phyloP scores from a whole-genome alignment of 2,888 invertebrate genomes.

The Fabriciana adippe region DNA sequence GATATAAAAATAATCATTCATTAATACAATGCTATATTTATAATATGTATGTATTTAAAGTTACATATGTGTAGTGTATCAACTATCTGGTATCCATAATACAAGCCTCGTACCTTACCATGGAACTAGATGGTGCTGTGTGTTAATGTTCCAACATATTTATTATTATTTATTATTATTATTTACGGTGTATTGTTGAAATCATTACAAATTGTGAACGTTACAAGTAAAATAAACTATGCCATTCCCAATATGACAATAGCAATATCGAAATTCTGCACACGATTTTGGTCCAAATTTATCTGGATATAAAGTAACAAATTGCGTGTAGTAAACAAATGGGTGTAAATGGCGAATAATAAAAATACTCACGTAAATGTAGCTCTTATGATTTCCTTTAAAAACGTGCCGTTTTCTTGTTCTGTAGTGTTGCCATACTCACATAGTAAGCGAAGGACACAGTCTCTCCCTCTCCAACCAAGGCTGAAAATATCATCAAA shows the following conservation, averaged over 20 bases:
- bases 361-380: constrained; percentile 84
- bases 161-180: too few species aligned
- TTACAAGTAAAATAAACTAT: constrained; percentile 1
- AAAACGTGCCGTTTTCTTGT: constrained; percentile 81
- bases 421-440: constrained; percentile 72
- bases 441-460: constrained; percentile 84
- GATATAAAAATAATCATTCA: too few species aligned
- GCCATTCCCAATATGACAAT: background rate
- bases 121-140: too few species aligned
- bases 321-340: constrained; percentile 22
- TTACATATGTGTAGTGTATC: too few species aligned
- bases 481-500: constrained; percentile 57
- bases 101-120: too few species aligned
- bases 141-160: too few species aligned
- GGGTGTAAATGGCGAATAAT: constrained; percentile 35
- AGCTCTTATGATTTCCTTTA: constrained; percentile 84
- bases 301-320: constrained; percentile 17
- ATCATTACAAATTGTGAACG: background rate
- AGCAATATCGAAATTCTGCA: constrained; percentile 4
- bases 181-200: too few species aligned
- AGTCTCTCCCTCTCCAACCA: constrained; percentile 81
- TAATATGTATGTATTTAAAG: too few species aligned
- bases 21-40: too few species aligned
- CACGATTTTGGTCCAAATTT: constrained; percentile 13
- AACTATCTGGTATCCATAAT: too few species aligned